Percentiles rank a stretch among this genome's conserved stretches.
These are phyloP conservation scores for Philopotamus ludificatus DNA, from an alignment of 1,140 invertebrate genomes.

Conservation along the genomic window DNA sequence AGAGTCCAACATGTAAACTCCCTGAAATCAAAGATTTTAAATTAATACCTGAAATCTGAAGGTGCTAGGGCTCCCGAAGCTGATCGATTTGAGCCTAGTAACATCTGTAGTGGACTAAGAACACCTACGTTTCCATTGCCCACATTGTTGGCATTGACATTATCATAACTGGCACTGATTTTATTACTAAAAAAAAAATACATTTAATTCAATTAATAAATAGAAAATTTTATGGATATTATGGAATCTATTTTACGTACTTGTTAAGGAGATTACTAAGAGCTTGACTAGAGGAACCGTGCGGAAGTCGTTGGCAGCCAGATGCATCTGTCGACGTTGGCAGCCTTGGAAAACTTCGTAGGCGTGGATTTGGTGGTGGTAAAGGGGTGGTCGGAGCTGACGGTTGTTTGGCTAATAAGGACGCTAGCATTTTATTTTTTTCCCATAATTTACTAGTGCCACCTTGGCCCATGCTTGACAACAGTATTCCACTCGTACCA, in stretches of 20 bases:
- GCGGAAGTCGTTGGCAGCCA: constrained; percentile 39
- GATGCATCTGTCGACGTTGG: constrained; percentile 36
- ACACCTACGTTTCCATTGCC: constrained; percentile 31
- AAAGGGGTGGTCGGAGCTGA: constrained; percentile 63
- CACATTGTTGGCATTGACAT: constrained; percentile 47
- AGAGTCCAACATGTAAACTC: no score
- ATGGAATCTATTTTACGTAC: constrained; percentile 47
- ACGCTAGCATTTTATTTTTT: constrained; percentile 85
- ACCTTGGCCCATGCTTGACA: constrained; percentile 43
- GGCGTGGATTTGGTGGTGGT: constrained; percentile 47
- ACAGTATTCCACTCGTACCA: constrained; percentile 38
- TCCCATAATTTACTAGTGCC: constrained; percentile 71
- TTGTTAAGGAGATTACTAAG: constrained; percentile 49
- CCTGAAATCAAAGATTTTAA: not conserved
- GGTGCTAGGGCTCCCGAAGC: constrained; percentile 45
- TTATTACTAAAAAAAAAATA: constrained; percentile 45
- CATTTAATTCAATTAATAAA: not conserved
- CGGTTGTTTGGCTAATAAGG: constrained; percentile 75
- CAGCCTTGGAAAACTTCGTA: constrained; percentile 45
- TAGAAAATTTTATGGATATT: not conserved
- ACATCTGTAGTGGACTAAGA: constrained; percentile 52
- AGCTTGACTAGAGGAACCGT: constrained; percentile 43
- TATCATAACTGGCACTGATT: constrained; percentile 45
- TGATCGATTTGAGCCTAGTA: constrained; percentile 45
- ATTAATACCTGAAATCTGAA: constrained; percentile 36